phyloP scores from a whole-genome alignment of 2,113 vertebrate species.

The Cnemophilus loriae region DNA sequence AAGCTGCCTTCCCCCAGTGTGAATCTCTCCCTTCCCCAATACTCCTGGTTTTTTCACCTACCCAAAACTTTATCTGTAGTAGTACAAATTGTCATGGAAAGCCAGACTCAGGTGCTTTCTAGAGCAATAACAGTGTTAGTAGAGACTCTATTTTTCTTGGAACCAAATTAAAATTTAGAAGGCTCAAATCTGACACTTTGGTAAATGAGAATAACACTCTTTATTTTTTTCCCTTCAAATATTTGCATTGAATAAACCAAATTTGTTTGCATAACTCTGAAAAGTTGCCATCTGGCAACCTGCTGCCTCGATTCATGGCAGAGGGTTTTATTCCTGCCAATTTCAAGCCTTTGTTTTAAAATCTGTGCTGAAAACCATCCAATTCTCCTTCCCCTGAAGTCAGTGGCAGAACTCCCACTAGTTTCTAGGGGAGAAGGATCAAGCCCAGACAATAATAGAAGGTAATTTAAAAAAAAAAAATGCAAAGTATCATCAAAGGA shows the following conservation, averaged over 20 bases:
- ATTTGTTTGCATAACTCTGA: slow-evolving; percentile 48
- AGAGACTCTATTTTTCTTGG: neutral
- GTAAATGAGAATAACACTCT: neutral
- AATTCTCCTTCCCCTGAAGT: slow-evolving; percentile 38
- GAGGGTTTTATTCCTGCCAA: slow-evolving; percentile 27
- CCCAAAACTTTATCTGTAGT: neutral
- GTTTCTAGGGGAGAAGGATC: slow-evolving; percentile 27
- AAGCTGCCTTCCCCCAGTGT: neutral
- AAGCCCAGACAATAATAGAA: slow-evolving; percentile 28
- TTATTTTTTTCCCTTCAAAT: slow-evolving; percentile 16
- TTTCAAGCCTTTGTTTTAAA: slow-evolving; percentile 56
- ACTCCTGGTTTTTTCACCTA: neutral
- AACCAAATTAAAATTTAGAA: neutral
- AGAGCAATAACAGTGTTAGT: neutral
- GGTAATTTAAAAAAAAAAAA: slow-evolving; percentile 9
- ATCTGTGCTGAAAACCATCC: slow-evolving; percentile 43
- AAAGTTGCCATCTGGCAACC: slow-evolving; percentile 53
- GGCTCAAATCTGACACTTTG: neutral
- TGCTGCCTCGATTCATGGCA: slow-evolving; percentile 7
- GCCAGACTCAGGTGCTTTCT: neutral
- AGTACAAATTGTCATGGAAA: neutral
- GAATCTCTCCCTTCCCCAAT: neutral
- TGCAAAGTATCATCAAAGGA: slow-evolving; percentile 47
- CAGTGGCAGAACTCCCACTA: slow-evolving; percentile 41
- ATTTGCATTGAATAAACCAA: slow-evolving; percentile 43